phyloP scores from a whole-genome alignment of 2,888 invertebrate species.

The Venusia cambrica region DNA sequence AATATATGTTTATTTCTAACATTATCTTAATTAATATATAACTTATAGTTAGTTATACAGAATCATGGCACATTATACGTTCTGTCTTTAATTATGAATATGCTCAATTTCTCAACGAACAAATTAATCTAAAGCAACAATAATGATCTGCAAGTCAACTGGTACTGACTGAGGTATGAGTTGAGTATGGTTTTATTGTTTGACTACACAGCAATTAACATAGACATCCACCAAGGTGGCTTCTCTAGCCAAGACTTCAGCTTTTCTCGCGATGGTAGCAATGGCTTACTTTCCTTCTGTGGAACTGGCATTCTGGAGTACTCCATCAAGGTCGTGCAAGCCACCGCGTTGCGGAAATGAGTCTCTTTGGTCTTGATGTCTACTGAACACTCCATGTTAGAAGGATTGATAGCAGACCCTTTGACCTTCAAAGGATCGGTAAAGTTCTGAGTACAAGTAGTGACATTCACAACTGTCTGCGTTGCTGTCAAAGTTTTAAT shows the following conservation, averaged over 20 bases:
- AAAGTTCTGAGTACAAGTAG: slow-evolving; percentile 42
- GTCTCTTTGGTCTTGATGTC: slow-evolving; percentile 53
- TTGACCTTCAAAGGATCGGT: slow-evolving; percentile 56
- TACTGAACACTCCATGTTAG: slow-evolving; percentile 54
- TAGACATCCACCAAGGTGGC: slow-evolving; percentile 71
- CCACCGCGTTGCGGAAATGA: slow-evolving; percentile 46
- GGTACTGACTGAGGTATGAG: background rate
- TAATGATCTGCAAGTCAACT: too few relatives aligned
- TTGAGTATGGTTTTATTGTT: too few relatives aligned
- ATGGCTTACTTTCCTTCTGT: slow-evolving; percentile 34
- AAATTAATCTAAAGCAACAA: too few relatives aligned
- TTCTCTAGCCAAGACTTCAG: slow-evolving; percentile 59
- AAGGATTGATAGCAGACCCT: slow-evolving; percentile 47
- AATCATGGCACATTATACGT: too few relatives aligned
- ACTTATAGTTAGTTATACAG: too few relatives aligned
- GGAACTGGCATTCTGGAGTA: slow-evolving; percentile 62
- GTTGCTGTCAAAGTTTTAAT: slow-evolving; percentile 23
- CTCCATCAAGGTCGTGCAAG: slow-evolving; percentile 52
- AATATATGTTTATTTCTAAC: too few relatives aligned
- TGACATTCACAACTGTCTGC: slow-evolving; percentile 36
- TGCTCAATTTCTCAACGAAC: too few relatives aligned
- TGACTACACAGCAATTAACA: slow-evolving; percentile 62
- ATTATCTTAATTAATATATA: too few relatives aligned
- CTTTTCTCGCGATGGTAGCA: slow-evolving; percentile 52
- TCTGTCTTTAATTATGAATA: too few relatives aligned